phyloP scores from a whole-genome alignment of 92 coral and sea anemone species.

The Porites evermanni region DNA sequence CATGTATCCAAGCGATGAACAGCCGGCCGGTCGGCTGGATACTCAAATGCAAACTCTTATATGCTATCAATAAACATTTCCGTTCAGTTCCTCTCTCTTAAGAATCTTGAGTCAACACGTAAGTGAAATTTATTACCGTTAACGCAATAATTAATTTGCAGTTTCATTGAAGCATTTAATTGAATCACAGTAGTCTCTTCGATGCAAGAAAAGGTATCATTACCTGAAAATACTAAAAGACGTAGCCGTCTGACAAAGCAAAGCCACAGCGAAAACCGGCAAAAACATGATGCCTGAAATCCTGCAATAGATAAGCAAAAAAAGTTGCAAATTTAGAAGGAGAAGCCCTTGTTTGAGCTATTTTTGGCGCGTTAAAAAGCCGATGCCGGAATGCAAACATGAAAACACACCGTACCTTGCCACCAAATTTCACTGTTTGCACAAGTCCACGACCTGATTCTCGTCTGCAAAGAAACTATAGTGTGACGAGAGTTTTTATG shows the following conservation, averaged over 20 bases:
- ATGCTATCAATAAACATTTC: too few species aligned
- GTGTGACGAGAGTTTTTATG: background rate
- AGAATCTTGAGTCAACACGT: too few species aligned
- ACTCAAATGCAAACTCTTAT: too few species aligned
- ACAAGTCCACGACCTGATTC: background rate
- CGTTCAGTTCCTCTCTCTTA: too few species aligned
- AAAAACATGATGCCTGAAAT: background rate
- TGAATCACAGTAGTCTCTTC: background rate
- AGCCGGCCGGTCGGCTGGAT: too few species aligned
- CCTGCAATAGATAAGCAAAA: background rate
- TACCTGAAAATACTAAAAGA: slow-evolving; percentile 24
- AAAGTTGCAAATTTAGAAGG: background rate
- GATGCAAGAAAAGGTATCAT: background rate
- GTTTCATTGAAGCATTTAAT: background rate
- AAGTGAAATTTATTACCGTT: too few species aligned
- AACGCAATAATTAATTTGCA: too few species aligned
- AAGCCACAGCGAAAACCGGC: slow-evolving; percentile 11
- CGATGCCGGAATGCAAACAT: background rate
- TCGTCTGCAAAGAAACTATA: background rate
- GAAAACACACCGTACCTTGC: background rate
- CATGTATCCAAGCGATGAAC: too few species aligned
- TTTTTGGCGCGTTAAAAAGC: background rate
- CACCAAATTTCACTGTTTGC: background rate
- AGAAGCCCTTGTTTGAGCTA: background rate
- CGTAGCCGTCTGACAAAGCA: slow-evolving; percentile 5